phyloP scores from a whole-genome alignment of 2,113 vertebrate species.

The Heterochromis multidens region DNA sequence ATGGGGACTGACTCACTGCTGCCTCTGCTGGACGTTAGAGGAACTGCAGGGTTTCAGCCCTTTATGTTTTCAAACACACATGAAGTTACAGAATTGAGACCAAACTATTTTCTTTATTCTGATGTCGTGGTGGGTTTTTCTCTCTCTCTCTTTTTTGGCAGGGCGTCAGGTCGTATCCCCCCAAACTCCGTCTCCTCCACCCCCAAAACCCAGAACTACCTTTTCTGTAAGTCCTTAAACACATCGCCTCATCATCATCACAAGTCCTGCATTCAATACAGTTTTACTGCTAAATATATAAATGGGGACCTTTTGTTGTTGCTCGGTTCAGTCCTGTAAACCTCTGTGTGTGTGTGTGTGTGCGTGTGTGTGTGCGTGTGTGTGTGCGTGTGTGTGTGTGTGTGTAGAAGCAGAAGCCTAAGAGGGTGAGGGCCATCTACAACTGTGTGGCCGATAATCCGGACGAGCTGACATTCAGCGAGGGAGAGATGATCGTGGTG shows the following conservation, averaged over 20 bases:
- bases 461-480: constrained; percentile 90
- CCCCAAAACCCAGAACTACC: constrained; percentile 87
- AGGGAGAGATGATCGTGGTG: constrained; percentile 92
- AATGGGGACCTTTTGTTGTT: too few species aligned
- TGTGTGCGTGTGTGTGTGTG: constrained; percentile 6
- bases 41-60: neutral
- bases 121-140: neutral
- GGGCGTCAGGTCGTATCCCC: constrained; percentile 48
- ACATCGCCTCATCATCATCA: neutral
- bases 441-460: constrained; percentile 90
- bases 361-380: neutral
- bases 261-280: neutral
- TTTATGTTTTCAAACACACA: neutral
- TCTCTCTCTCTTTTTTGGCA: neutral
- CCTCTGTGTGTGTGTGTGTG: neutral
- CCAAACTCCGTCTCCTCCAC: constrained; percentile 75
- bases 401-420: constrained; percentile 81
- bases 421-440: constrained; percentile 92
- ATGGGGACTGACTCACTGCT: neutral
- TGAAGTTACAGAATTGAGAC: neutral
- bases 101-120: neutral
- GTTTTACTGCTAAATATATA: neutral
- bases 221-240: constrained; percentile 78
- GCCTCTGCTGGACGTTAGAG: neutral
- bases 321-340: too few species aligned